phyloP scores from a whole-genome alignment of 2,888 invertebrate genomes.

The Drosophila merina region DNA sequence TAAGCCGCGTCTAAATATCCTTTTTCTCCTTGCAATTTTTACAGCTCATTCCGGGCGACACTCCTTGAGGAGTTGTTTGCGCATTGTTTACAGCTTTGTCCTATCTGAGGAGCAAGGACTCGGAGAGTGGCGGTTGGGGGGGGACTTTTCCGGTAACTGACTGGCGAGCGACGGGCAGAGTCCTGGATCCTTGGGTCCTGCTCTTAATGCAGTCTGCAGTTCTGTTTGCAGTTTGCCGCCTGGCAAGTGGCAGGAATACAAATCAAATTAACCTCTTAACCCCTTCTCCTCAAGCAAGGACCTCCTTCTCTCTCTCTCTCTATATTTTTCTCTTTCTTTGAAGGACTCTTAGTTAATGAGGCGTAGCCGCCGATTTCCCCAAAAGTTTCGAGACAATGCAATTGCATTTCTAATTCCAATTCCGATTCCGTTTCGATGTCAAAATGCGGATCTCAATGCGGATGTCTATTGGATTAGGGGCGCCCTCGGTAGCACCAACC shows the following conservation, averaged over 20 bases:
- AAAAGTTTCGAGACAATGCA: slow-evolving; percentile 27
- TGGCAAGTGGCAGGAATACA: slow-evolving; percentile 69
- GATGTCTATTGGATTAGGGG: slow-evolving; percentile 9
- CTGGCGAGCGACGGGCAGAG: neutral
- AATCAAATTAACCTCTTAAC: slow-evolving; percentile 66
- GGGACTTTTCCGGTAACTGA: neutral
- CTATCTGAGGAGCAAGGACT: slow-evolving; percentile 5
- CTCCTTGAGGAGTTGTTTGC: slow-evolving; percentile 60
- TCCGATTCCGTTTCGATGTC: neutral
- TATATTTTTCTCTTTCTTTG: neutral
- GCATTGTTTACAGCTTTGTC: slow-evolving; percentile 62
- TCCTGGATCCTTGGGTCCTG: slow-evolving; percentile 22
- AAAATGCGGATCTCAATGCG: neutral
- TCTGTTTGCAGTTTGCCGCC: slow-evolving; percentile 26
- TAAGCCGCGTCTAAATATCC: slow-evolving; percentile 72
- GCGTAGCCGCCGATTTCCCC: slow-evolving; percentile 29
- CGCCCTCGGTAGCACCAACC: neutral
- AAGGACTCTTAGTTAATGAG: slow-evolving; percentile 25
- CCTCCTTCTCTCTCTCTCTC: neutral
- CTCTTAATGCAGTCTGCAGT: slow-evolving; percentile 44
- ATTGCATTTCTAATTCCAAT: slow-evolving; percentile 3
- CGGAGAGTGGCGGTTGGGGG: neutral
- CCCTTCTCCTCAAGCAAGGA: neutral
- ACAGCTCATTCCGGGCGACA: slow-evolving; percentile 65
- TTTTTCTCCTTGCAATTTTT: slow-evolving; percentile 44